A percentile compares a stretch with the other conserved stretches of the same genome.
These are phyloP conservation scores for Ptyas mucosa DNA, from an alignment of 2,113 vertebrate species.

Conservation along the genomic window DNA sequence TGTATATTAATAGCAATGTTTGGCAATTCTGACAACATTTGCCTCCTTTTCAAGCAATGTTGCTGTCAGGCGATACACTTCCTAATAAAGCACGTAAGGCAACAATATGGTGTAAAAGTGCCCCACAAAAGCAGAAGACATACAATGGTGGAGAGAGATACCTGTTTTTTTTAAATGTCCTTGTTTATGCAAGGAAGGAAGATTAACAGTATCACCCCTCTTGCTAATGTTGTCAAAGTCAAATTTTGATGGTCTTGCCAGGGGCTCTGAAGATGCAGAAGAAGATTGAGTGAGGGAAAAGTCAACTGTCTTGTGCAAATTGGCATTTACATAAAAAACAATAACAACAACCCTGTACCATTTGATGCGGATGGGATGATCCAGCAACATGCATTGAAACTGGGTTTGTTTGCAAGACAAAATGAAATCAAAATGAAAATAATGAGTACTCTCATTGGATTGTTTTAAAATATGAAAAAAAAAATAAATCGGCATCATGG, in stretches of 20 bases:
- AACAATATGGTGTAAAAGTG: neutral
- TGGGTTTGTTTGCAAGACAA: neutral
- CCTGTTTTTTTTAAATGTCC: too few species aligned
- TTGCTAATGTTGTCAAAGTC: neutral
- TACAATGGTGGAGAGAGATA: neutral
- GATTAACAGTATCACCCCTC: neutral
- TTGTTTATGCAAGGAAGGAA: neutral
- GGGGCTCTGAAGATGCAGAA: neutral
- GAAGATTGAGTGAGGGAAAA: neutral
- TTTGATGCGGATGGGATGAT: neutral
- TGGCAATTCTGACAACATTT: neutral
- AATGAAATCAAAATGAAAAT: neutral
- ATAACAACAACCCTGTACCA: neutral
- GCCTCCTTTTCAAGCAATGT: neutral
- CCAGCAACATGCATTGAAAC: neutral
- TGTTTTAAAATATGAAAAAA: neutral
- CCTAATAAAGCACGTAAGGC: neutral
- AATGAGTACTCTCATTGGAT: neutral
- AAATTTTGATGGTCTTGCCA: neutral
- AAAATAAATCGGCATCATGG: neutral
- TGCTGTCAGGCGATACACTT: neutral
- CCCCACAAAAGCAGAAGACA: neutral
- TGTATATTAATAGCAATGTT: neutral
- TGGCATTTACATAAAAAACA: neutral
- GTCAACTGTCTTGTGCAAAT: neutral